These are phyloP conservation scores for Xiphorhynchus erythropygius DNA, from an alignment of 2,797 vertebrate species.

Conservation along the genomic window DNA sequence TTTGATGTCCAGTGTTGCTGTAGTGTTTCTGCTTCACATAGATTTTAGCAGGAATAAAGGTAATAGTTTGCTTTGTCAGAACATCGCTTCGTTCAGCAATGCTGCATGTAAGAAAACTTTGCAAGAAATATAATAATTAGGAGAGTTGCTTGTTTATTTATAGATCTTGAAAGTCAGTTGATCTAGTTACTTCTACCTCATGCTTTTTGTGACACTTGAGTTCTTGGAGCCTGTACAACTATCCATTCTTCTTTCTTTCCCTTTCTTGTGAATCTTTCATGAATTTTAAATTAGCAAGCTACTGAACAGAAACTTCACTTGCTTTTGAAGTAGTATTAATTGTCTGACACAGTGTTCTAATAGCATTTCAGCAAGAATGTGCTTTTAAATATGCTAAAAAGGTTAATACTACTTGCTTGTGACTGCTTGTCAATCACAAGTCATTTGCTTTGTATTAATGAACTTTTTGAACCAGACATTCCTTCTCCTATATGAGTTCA, in stretches of 20 bases:
- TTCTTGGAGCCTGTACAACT: constrained; percentile 43
- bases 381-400: constrained; percentile 62
- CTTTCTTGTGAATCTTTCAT: constrained; percentile 52
- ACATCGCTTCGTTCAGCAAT: background rate
- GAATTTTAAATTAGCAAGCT: constrained; percentile 69
- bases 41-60: background rate
- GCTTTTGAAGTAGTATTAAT: constrained; percentile 70
- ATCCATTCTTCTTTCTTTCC: constrained; percentile 36
- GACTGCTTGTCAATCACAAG: constrained; percentile 73
- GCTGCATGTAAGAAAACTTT: background rate
- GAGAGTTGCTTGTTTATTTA: constrained; percentile 14
- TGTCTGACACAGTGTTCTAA: constrained; percentile 68
- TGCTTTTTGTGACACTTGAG: constrained; percentile 26
- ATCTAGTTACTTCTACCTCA: constrained; percentile 45
- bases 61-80: background rate
- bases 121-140: background rate
- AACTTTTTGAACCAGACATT: constrained; percentile 64
- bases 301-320: constrained; percentile 54
- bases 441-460: constrained; percentile 72
- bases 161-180: background rate
- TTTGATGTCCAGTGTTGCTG: background rate
- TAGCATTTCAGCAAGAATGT: constrained; percentile 63
- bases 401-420: constrained; percentile 53
- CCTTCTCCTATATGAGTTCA: constrained; percentile 64
- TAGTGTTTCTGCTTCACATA: background rate